Evolutionary conservation across 2,797 vertebrate species (phyloP).

Genomic region (Melanotaenia pygmaea): DNA sequence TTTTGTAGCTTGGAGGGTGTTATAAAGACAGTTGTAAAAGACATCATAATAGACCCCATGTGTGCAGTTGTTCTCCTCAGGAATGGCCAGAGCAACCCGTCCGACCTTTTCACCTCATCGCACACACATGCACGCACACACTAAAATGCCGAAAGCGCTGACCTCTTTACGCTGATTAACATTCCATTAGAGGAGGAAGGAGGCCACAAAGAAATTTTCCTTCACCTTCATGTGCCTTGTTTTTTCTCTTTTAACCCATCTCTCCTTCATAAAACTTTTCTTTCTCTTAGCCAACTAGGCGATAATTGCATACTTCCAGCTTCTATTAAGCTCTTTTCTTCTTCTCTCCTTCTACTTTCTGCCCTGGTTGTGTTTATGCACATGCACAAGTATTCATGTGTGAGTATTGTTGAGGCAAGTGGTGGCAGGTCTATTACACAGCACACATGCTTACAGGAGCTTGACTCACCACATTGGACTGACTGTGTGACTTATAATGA

Average conservation of each 20-base stretch:
- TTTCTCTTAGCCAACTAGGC: conserved; percentile 26
- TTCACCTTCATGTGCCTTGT: conserved; percentile 62
- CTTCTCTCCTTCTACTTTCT: conserved; percentile 30
- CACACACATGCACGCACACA: conserved; percentile 41
- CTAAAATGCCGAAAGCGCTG: conserved; percentile 59
- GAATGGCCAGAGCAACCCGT: conserved; percentile 53
- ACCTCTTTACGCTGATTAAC: conserved; percentile 78
- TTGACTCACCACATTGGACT: conserved; percentile 41
- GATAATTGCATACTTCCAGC: conserved; percentile 36
- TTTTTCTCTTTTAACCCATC: conserved; percentile 10
- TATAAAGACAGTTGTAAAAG: conserved; percentile 52
- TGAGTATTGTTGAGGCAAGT: conserved; percentile 47
- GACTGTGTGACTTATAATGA: conserved; percentile 13
- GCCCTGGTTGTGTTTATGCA: conserved; percentile 24
- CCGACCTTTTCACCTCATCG: conserved; percentile 70
- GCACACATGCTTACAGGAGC: conserved; percentile 27
- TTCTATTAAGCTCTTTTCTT: conserved; percentile 27
- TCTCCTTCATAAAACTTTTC: conserved; percentile 5
- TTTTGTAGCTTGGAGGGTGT: conserved; percentile 5
- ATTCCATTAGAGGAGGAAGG: conserved; percentile 67
- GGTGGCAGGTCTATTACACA: conserved; percentile 39
- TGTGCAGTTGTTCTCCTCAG: conserved; percentile 59
- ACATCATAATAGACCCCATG: conserved; percentile 46
- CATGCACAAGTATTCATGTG: conserved; percentile 17
- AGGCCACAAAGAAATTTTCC: conserved; percentile 54